A percentile compares a stretch with the other conserved stretches of the same genome.
These are phyloP conservation scores for Bufo gargarizans DNA, from an alignment of 2,113 vertebrate species.

Conservation along the genomic window DNA sequence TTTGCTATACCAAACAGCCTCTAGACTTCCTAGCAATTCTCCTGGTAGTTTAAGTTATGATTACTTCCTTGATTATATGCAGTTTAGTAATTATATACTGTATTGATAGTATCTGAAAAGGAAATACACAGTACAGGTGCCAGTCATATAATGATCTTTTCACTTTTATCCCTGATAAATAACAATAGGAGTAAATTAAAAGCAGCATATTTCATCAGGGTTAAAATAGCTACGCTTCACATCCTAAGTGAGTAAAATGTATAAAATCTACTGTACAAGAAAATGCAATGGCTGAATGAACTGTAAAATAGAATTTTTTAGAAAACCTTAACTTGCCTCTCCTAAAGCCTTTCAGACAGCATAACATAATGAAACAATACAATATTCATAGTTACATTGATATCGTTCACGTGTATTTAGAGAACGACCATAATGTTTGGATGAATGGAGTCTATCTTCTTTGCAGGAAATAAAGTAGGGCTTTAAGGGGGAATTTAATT, in stretches of 20 bases:
- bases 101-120: background rate
- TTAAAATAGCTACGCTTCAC: background rate
- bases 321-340: background rate
- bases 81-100: background rate
- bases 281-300: background rate
- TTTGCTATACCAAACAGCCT: background rate
- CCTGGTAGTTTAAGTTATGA: background rate
- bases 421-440: background rate
- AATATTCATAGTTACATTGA: background rate
- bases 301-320: background rate
- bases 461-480: background rate
- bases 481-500: conserved; percentile 14
- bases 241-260: background rate
- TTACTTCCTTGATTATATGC: background rate
- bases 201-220: background rate
- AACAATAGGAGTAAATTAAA: background rate
- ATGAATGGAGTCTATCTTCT: background rate
- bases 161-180: background rate
- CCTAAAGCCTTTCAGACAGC: background rate
- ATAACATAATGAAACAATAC: background rate
- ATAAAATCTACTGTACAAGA: background rate
- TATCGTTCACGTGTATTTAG: background rate
- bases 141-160: background rate
- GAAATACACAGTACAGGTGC: background rate
- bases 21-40: background rate